A percentile compares a stretch with the other conserved stretches of the same genome.
These are phyloP conservation scores for Chloroceryle inda DNA, from an alignment of 2,797 vertebrate species.

Conservation along the genomic window DNA sequence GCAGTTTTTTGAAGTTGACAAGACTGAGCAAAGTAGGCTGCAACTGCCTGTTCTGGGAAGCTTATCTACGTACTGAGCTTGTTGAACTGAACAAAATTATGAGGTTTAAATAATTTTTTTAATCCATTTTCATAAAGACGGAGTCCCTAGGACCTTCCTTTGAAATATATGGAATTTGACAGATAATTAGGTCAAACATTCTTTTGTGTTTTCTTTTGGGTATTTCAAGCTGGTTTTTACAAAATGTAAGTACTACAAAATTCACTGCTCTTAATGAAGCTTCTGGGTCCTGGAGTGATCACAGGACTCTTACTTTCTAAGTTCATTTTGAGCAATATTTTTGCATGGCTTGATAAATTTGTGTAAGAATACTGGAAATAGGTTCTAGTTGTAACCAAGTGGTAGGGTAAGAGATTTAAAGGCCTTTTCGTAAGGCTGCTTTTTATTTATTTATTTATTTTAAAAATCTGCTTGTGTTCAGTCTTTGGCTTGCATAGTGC, in stretches of 20 bases:
- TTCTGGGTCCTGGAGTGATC: not conserved
- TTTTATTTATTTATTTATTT: not conserved
- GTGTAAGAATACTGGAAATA: slow-evolving; percentile 22
- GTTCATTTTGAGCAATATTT: not conserved
- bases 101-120: not conserved
- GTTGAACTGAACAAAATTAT: not conserved
- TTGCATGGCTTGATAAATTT: not conserved
- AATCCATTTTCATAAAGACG: not conserved
- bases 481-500: slow-evolving; percentile 38
- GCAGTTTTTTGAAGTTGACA: not conserved
- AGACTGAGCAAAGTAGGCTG: not conserved
- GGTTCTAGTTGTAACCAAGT: slow-evolving; percentile 5
- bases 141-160: not conserved
- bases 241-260: not conserved
- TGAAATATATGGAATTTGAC: slow-evolving; percentile 34
- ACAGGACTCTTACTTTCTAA: not conserved
- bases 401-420: not conserved
- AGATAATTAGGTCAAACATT: slow-evolving; percentile 47
- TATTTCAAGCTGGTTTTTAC: slow-evolving; percentile 38
- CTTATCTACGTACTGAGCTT: not conserved
- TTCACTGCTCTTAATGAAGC: not conserved
- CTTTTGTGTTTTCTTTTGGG: slow-evolving; percentile 27
- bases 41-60: not conserved
- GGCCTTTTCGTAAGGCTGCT: not conserved
- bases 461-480: slow-evolving; percentile 2